Conservation (phyloP, 2,113 vertebrate genomes). For the Corythornis madagascariensis region DNA sequence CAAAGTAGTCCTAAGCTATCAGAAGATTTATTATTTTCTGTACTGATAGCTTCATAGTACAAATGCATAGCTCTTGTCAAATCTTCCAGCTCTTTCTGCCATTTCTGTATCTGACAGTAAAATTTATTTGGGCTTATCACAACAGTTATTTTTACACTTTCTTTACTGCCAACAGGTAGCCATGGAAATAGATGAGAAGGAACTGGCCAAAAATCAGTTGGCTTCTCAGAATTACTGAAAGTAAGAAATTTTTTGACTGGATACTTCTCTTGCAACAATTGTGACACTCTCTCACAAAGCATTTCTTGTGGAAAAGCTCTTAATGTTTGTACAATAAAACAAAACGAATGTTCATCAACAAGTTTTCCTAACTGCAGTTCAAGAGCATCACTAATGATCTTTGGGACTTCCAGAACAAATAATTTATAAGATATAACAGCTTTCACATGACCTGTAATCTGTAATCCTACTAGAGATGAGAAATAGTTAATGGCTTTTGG, state of each 20-base stretch:
- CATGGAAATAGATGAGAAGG: slow-evolving; percentile 72
- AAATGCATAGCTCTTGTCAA: slow-evolving; percentile 78
- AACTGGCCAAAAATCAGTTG: slow-evolving; percentile 68
- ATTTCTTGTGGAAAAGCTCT: slow-evolving; percentile 70
- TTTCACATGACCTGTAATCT: slow-evolving; percentile 81
- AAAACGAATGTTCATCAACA: slow-evolving; percentile 86
- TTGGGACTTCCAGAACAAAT: slow-evolving; percentile 84
- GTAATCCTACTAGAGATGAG: slow-evolving; percentile 78
- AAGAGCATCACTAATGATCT: slow-evolving; percentile 79
- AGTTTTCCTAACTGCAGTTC: slow-evolving; percentile 81
- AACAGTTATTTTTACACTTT: slow-evolving; percentile 80
- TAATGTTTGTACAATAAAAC: slow-evolving; percentile 83
- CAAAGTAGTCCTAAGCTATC: slow-evolving; percentile 86
- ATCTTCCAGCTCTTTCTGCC: slow-evolving; percentile 75
- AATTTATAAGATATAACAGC: slow-evolving; percentile 80
- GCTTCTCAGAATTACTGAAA: slow-evolving; percentile 6
- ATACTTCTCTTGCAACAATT: slow-evolving; percentile 44
- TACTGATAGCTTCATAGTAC: slow-evolving; percentile 70
- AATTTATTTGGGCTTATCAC: slow-evolving; percentile 81
- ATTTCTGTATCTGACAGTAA: slow-evolving; percentile 83
- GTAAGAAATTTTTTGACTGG: neutral
- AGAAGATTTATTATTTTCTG: slow-evolving; percentile 20
- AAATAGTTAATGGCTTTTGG: slow-evolving; percentile 82
- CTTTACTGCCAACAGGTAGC: slow-evolving; percentile 75
- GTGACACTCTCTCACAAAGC: slow-evolving; percentile 49